Conservation (phyloP, 2,797 vertebrate genomes). For the Squalus acanthias region DNA sequence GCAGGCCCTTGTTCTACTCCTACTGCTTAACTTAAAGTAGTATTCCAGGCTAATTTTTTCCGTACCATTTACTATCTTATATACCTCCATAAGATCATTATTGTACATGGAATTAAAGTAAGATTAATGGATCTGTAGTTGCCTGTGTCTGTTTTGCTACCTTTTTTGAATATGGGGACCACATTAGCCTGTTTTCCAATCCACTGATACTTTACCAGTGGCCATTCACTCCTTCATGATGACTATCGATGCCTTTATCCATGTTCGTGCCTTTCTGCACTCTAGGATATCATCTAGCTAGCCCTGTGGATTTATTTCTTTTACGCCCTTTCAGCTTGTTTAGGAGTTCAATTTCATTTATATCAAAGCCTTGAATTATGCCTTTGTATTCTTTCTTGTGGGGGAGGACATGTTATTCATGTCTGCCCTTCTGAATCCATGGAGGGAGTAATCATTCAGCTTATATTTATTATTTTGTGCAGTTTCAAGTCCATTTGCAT, state of each 20-base stretch:
- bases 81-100: neutral
- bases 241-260: neutral
- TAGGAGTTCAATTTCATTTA: neutral
- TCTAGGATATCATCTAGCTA: neutral
- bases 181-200: neutral
- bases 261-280: neutral
- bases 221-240: neutral
- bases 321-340: neutral
- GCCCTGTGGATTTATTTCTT: neutral
- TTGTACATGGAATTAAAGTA: neutral
- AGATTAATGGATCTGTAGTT: neutral
- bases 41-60: neutral
- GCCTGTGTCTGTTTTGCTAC: neutral
- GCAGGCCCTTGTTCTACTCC: neutral
- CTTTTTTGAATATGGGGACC: neutral
- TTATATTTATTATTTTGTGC: neutral
- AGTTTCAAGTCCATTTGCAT: neutral
- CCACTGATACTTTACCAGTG: neutral
- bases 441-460: neutral
- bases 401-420: neutral
- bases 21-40: neutral
- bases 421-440: neutral
- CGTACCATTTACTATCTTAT: neutral
- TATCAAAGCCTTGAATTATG: neutral
- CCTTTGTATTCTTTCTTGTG: neutral